Conservation (phyloP, 2,113 vertebrate genomes). For the Gopherus flavomarginatus region DNA sequence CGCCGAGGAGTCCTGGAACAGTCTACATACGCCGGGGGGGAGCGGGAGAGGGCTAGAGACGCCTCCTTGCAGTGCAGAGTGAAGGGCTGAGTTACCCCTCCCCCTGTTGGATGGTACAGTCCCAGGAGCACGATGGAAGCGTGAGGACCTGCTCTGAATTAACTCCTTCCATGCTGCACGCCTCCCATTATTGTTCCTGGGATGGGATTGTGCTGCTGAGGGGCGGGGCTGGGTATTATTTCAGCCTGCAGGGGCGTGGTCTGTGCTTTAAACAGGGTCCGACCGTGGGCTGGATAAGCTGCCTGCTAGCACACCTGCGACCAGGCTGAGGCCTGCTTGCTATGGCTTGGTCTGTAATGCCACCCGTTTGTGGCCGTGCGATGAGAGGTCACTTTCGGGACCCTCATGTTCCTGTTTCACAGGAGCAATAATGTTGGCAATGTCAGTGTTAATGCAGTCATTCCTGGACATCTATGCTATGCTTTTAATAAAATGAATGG, state of each 20-base stretch:
- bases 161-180: background rate
- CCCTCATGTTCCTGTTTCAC: too few relatives aligned
- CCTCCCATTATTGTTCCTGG: too few relatives aligned
- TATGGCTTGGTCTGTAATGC: background rate
- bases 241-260: too few relatives aligned
- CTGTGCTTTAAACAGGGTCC: too few relatives aligned
- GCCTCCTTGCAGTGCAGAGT: background rate
- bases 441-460: too few relatives aligned
- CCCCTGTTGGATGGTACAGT: background rate
- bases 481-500: background rate
- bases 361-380: background rate
- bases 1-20: background rate
- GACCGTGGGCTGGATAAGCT: slow-evolving; percentile 1
- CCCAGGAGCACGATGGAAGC: background rate
- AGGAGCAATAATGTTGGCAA: too few relatives aligned
- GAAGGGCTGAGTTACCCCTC: background rate
- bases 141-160: background rate
- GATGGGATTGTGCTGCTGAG: too few relatives aligned
- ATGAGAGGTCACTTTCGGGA: too few relatives aligned
- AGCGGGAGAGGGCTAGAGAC: background rate
- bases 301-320: background rate
- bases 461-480: too few relatives aligned
- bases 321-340: background rate
- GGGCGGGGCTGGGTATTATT: too few relatives aligned
- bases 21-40: background rate